phyloP scores from a whole-genome alignment of 1,140 invertebrate species.

The Cotesia typhae region DNA sequence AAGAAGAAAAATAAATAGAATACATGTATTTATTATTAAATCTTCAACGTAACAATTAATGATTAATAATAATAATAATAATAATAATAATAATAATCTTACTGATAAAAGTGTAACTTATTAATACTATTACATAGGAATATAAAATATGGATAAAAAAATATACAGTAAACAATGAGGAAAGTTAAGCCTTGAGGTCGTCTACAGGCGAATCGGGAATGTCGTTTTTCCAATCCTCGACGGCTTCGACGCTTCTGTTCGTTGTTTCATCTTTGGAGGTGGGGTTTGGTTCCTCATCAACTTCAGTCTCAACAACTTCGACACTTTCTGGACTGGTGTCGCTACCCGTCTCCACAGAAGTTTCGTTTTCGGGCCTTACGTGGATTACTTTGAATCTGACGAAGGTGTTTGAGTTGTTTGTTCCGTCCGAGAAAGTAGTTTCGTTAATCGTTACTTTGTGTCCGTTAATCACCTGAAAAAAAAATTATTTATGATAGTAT shows the following conservation, averaged over 20 bases:
- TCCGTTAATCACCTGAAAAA: slow-evolving; percentile 66
- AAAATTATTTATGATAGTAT: slow-evolving; percentile 13
- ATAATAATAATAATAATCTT: too few species aligned
- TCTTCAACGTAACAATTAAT: too few species aligned
- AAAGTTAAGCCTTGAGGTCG: slow-evolving; percentile 51
- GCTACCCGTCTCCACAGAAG: slow-evolving; percentile 28
- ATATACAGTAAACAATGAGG: neutral
- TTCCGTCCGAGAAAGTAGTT: slow-evolving; percentile 64
- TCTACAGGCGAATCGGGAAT: slow-evolving; percentile 57
- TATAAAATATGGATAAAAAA: slow-evolving; percentile 11
- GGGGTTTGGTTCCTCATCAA: slow-evolving; percentile 34
- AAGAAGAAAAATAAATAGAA: too few species aligned
- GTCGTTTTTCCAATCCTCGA: slow-evolving; percentile 56
- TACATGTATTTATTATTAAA: too few species aligned
- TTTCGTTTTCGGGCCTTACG: slow-evolving; percentile 62
- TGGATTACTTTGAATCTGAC: slow-evolving; percentile 67
- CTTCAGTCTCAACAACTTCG: slow-evolving; percentile 36
- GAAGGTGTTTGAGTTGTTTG: slow-evolving; percentile 57
- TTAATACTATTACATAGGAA: neutral
- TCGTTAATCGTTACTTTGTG: slow-evolving; percentile 70
- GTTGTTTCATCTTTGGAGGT: slow-evolving; percentile 35
- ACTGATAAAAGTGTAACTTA: too few species aligned
- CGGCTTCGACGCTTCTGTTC: slow-evolving; percentile 53
- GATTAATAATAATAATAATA: too few species aligned
- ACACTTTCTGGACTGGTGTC: slow-evolving; percentile 30